Evolutionary conservation across 2,888 invertebrate genomes (phyloP), one percentile per base, ranked within the genome.

Genomic region (Drosophila anceps): DNA sequence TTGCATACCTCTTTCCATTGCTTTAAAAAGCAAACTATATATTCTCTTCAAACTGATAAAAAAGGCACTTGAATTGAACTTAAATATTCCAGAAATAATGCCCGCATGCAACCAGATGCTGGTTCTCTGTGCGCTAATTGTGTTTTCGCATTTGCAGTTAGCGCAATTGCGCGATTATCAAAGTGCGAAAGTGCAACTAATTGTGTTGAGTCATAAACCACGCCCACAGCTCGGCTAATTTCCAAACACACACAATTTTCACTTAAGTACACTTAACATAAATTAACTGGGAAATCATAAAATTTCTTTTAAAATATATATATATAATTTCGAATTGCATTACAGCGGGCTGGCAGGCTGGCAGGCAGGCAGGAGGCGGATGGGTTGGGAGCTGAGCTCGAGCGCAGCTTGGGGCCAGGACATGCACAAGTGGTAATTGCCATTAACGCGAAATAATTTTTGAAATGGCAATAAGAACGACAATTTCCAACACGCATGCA

Each of bases 381-480:
- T 24, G 15, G 20, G 12, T 31, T 57, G n/a, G 33, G 50, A 13
- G 57, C n/a, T 29, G 9, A 1, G 41, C 5, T 37, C 27, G 33
- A 55, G 7, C 18, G 20, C 44, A 10, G 35, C n/a, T 50, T 48
- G 48, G 44, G 63, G 64, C 58, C 73, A 46, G 73, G 50, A 53
- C 75, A 76, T 65, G 65, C 73, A 74, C 79, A 86, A 88, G 90
- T 88, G 88, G 90, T 86, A 90, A 88, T 85, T 84, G 85, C 88
- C 90, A 90, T 85, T 85, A 85, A 88, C 84, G 90, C 76, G 84
- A 86, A 90, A 88, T 86, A 86, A 90, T 90, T 86, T 90, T 90
- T 78, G 75, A 90, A 90, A 90, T 77, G 81, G 84, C 87, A 91
- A 91, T 87, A 90, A 89, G 82, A 75, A 80, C 76, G 91, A 81